Evolutionary conservation across 2,113 vertebrate genomes (phyloP).

Genomic region (Protobothrops mucrosquamatus): DNA sequence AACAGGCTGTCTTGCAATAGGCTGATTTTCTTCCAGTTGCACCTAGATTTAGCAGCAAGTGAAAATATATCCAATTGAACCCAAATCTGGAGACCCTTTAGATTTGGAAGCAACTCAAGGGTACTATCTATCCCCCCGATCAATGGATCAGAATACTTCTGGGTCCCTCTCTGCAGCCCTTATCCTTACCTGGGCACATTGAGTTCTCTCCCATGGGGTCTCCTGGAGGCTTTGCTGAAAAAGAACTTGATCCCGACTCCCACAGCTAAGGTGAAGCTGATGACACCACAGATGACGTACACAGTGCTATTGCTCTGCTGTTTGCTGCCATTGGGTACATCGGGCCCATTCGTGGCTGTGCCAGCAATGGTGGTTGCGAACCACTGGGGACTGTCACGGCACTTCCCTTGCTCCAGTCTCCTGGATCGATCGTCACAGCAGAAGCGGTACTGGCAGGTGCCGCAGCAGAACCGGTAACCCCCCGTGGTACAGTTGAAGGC

Average conservation of each 20-base stretch:
- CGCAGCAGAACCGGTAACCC: conserved; percentile 85
- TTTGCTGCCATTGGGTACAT: conserved; percentile 44
- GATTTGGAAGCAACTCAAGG: not conserved
- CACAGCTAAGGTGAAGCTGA: conserved; percentile 86
- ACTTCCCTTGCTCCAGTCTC: conserved; percentile 82
- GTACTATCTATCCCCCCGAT: too few species aligned
- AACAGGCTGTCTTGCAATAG: not conserved
- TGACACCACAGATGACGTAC: conserved; percentile 87
- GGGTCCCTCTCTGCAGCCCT: not conserved
- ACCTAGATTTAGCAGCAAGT: not conserved
- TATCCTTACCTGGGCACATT: conserved; percentile 84
- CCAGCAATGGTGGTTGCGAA: conserved; percentile 70
- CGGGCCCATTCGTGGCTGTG: conserved; percentile 1
- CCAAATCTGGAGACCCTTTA: not conserved
- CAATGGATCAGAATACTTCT: too few species aligned
- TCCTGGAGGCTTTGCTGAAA: conserved; percentile 88
- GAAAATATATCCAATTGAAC: not conserved
- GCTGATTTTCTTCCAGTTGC: not conserved
- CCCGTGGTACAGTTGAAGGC: conserved; percentile 91
- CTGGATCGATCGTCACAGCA: conserved; percentile 83
- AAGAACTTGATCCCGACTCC: conserved; percentile 85
- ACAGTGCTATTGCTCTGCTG: conserved; percentile 82
- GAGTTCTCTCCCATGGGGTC: conserved; percentile 82
- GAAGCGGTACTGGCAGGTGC: conserved; percentile 91
- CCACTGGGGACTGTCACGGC: conserved; percentile 88